phyloP scores from a whole-genome alignment of 1,140 invertebrate species.

The Calephelis nemesis region DNA sequence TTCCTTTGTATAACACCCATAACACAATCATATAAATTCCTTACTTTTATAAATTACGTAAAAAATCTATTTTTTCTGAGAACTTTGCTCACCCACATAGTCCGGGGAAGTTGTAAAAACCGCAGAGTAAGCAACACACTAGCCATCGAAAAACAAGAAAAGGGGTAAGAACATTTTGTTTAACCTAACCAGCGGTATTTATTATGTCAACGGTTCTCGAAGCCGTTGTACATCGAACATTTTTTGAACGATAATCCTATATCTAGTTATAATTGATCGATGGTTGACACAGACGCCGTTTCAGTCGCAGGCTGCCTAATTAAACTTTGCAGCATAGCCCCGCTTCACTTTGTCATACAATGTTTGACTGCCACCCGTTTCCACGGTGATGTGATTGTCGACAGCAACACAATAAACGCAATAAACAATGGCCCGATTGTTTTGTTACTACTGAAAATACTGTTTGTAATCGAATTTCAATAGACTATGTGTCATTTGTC shows the following conservation, averaged over 20 bases:
- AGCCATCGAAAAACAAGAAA: too few species aligned
- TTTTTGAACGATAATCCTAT: neutral
- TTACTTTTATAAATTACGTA: too few species aligned
- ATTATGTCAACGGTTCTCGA: too few species aligned
- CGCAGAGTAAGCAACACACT: too few species aligned
- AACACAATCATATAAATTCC: too few species aligned
- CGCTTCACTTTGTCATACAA: conserved; percentile 26
- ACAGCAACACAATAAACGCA: conserved; percentile 26
- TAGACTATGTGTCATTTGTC: conserved; percentile 18
- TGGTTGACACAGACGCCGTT: conserved; percentile 13
- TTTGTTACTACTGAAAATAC: conserved; percentile 20
- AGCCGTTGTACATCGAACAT: too few species aligned
- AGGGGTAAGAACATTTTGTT: too few species aligned
- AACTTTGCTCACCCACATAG: too few species aligned
- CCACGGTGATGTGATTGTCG: conserved; percentile 29
- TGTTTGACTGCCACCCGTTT: conserved; percentile 27
- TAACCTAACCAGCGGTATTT: too few species aligned
- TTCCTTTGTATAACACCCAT: too few species aligned
- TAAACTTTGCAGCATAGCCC: conserved; percentile 29
- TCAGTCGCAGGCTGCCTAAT: conserved; percentile 29
- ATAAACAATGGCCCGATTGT: conserved; percentile 32
- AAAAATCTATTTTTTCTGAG: too few species aligned
- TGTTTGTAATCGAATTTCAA: conserved; percentile 17
- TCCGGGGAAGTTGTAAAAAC: too few species aligned
- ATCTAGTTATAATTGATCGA: neutral